A percentile compares a stretch with the other conserved stretches of the same genome.
phyloP scores from a whole-genome alignment of 1,140 invertebrate species.

The Fopius arisanus region DNA sequence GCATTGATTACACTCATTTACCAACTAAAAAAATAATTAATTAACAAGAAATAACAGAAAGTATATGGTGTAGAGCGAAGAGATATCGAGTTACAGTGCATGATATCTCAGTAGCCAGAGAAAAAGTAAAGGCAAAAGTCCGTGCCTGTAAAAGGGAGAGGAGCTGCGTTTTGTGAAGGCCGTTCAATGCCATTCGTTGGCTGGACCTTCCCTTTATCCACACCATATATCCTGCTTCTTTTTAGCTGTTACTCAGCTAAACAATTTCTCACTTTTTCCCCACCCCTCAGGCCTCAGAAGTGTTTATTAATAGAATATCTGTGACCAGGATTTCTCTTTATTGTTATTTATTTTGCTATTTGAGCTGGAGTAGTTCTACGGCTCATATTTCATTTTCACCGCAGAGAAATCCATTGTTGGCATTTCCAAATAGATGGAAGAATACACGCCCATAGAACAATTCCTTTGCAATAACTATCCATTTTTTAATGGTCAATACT shows the following conservation, averaged over 20 bases:
- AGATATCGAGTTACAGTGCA: constrained; percentile 43
- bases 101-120: constrained; percentile 18
- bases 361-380: not conserved
- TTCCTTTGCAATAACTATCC: too few relatives aligned
- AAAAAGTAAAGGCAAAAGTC: constrained; percentile 33
- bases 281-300: not conserved
- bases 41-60: not conserved
- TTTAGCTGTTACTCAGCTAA: not conserved
- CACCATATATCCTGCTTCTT: not conserved
- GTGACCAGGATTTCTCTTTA: not conserved
- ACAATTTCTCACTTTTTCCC: not conserved
- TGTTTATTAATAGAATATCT: not conserved
- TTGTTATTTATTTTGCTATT: not conserved
- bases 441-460: not conserved
- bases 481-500: too few relatives aligned
- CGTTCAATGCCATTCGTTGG: constrained; percentile 60
- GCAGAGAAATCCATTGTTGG: not conserved
- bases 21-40: not conserved
- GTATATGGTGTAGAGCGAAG: not conserved
- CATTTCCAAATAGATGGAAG: not conserved
- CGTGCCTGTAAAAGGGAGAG: constrained; percentile 38
- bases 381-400: not conserved
- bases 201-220: constrained; percentile 35
- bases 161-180: constrained; percentile 58
- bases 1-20: constrained; percentile 16